Conservation (phyloP, 2,888 invertebrate genomes). For the Ectemnius cavifrons region DNA sequence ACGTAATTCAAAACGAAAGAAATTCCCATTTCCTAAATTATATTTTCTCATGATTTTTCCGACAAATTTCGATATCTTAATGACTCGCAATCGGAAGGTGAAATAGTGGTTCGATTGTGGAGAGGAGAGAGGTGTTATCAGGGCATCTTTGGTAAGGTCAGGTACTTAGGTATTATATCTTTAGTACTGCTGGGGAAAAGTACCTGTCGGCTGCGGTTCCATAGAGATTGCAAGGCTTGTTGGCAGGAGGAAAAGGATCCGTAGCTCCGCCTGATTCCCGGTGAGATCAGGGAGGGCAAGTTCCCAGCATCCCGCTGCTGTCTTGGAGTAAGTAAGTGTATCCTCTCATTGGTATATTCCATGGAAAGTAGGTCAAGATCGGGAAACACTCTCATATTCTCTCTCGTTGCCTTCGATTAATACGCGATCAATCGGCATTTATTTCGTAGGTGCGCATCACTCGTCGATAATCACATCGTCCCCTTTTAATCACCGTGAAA, state of each 20-base stretch:
- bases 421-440: slow-evolving; percentile 14
- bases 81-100: too few relatives aligned
- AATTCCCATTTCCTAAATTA: too few relatives aligned
- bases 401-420: slow-evolving; percentile 17
- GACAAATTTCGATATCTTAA: too few relatives aligned
- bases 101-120: too few relatives aligned
- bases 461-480: neutral
- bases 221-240: slow-evolving; percentile 67
- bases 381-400: slow-evolving; percentile 58
- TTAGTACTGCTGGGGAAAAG: neutral
- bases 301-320: slow-evolving; percentile 36
- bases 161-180: too few relatives aligned
- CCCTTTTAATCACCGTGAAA: neutral
- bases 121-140: too few relatives aligned
- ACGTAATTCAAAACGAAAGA: too few relatives aligned
- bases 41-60: too few relatives aligned
- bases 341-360: slow-evolving; percentile 61
- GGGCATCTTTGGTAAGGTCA: too few relatives aligned
- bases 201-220: slow-evolving; percentile 74
- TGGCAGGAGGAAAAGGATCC: slow-evolving; percentile 71
- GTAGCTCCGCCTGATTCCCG: slow-evolving; percentile 59
- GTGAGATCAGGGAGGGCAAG: slow-evolving; percentile 55
- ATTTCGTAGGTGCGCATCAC: neutral
- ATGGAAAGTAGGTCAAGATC: slow-evolving; percentile 57
- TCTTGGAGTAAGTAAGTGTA: slow-evolving; percentile 50